Evolutionary conservation across 2,888 invertebrate genomes (phyloP).

Genomic region (Laothoe populi): DNA sequence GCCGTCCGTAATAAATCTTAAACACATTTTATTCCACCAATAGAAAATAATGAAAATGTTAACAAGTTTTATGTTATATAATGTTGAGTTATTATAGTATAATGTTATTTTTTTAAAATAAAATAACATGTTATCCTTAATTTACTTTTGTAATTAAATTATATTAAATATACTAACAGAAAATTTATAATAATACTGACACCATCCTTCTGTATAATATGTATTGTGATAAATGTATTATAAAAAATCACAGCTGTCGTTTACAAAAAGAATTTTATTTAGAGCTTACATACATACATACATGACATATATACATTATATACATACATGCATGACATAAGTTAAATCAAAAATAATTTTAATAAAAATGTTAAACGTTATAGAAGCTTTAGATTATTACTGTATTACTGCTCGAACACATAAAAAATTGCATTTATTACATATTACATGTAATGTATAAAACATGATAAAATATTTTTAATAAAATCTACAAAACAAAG

Average conservation of each 20-base stretch:
- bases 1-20: too few species aligned
- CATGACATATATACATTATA: not conserved
- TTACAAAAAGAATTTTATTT: not conserved
- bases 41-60: too few species aligned
- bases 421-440: constrained; percentile 17
- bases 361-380: constrained; percentile 20
- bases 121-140: too few species aligned
- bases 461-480: constrained; percentile 7
- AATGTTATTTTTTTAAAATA: too few species aligned
- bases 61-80: too few species aligned
- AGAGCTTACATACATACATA: not conserved
- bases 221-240: not conserved
- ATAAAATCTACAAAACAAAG: constrained; percentile 3
- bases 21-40: too few species aligned
- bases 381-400: constrained; percentile 10
- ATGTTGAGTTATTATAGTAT: too few species aligned
- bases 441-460: constrained; percentile 9
- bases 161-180: not conserved
- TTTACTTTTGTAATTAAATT: not conserved
- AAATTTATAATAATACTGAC: not conserved
- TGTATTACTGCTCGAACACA: constrained; percentile 12
- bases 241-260: not conserved
- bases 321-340: not conserved
- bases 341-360: constrained; percentile 1
- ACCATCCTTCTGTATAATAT: not conserved